These are phyloP conservation scores for Wasmannia auropunctata DNA, from an alignment of 1,140 invertebrate species.

Conservation along the genomic window DNA sequence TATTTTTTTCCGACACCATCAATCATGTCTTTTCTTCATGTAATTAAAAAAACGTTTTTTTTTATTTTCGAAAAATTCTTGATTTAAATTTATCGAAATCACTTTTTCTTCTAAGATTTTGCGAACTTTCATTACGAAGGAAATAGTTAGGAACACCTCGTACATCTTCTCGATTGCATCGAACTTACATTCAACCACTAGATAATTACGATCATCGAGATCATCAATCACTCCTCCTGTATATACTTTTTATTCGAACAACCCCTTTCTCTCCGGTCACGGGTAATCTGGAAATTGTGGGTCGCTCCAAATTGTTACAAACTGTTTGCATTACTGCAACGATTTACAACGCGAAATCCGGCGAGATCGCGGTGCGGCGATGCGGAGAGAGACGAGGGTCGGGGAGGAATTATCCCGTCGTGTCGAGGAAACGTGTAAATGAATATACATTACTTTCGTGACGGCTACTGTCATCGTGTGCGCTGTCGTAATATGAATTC, in stretches of 20 bases:
- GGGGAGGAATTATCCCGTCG: conserved; percentile 48
- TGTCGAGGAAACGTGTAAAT: conserved; percentile 67
- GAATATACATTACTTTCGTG: conserved; percentile 73
- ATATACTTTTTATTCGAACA: conserved; percentile 18
- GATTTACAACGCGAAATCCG: conserved; percentile 63
- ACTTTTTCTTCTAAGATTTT: neutral
- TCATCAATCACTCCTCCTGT: neutral
- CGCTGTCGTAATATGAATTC: conserved; percentile 69
- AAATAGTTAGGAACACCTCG: conserved; percentile 5
- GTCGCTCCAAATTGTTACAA: conserved; percentile 66
- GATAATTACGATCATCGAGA: conserved; percentile 35
- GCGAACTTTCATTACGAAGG: neutral
- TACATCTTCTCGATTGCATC: conserved; percentile 30
- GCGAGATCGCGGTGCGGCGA: conserved; percentile 29
- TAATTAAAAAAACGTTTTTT: neutral
- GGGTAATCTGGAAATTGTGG: neutral
- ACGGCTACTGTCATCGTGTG: conserved; percentile 61
- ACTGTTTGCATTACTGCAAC: conserved; percentile 61
- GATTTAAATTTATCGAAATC: neutral
- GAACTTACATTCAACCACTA: neutral
- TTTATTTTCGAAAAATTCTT: neutral
- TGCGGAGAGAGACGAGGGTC: conserved; percentile 36
- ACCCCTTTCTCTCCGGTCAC: neutral
- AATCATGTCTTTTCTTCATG: neutral
- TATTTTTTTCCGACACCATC: neutral